Base-by-base conservation (phyloP, 2,888 invertebrate species). In the Coenonympha glycerion region DNA sequence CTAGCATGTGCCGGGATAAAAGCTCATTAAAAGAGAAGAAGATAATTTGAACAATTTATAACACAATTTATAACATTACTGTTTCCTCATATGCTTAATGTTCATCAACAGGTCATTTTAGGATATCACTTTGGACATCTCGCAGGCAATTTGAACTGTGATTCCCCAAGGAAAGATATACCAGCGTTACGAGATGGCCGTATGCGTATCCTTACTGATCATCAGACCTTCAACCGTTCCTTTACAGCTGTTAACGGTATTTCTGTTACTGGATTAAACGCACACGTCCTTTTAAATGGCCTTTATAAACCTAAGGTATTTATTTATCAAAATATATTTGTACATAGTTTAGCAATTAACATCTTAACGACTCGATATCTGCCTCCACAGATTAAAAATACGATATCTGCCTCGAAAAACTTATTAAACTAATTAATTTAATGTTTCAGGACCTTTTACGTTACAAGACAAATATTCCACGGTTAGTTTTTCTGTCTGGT, bases 91-190 rank as follows among this genome's bases (percentile, higher is more conserved):
- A n/a, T n/a, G n/a, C n/a, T n/a, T n/a, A n/a, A n/a, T n/a, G n/a
- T n/a, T n/a, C n/a, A n/a, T n/a, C n/a, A n/a, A 60, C 88, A 84
- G 84, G 76, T 84, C 0, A 54, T 83, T 6, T 81, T 94, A 30
- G 90, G 91, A 1, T 53, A 53, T 6, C 69, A 73, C 1, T 83
- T 81, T 11, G 91, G 91, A 0, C 58, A 79, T 6, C 83, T 95
- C 42, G 93, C 95, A 0, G 91, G 90, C 0, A 95, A 95, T 73
- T 77, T 95, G 11, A 90, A 95, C 69, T 93, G 84, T 67, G 78
- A 86, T 0, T 76, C 68, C 0, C 92, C 94, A 0, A 79, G 89
- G 3, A 71, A 79, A 19, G 88, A 88, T 36, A 60, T 90, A 0
- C 73, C 75, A 18, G 88, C 88, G 18, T 62, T 91, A 6, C 74